Evolutionary conservation across 2,888 invertebrate species (phyloP).

Genomic region (Clitarchus hookeri): DNA sequence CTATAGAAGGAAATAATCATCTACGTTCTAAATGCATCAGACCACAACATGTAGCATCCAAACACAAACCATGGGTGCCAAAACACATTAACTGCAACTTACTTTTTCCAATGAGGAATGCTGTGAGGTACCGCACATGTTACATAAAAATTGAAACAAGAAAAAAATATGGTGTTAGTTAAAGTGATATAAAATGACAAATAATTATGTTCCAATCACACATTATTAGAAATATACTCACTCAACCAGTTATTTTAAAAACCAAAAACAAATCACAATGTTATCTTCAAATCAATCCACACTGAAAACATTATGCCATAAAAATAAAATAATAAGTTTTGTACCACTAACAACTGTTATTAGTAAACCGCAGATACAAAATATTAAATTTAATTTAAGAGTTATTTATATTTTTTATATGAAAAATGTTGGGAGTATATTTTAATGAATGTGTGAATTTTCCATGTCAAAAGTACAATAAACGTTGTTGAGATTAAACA

Average conservation of each 20-base stretch:
- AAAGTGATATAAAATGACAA: not conserved
- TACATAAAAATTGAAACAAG: slow-evolving; percentile 36
- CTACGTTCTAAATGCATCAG: not conserved
- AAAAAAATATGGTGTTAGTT: slow-evolving; percentile 40
- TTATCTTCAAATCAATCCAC: no score
- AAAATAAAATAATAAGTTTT: no score
- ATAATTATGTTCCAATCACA: not conserved
- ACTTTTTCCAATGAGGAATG: slow-evolving; percentile 63
- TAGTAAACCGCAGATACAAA: not conserved
- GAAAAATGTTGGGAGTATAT: not conserved
- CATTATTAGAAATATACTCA: slow-evolving; percentile 17
- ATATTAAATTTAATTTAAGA: not conserved
- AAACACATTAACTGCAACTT: slow-evolving; percentile 49
- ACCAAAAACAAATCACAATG: no score
- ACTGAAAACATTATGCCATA: no score
- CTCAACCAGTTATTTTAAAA: not conserved
- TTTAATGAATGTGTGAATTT: slow-evolving; percentile 4
- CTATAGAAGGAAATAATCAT: not conserved
- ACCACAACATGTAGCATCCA: slow-evolving; percentile 3
- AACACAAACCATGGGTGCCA: not conserved
- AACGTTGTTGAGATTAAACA: not conserved
- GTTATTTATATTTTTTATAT: not conserved
- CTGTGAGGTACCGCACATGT: slow-evolving; percentile 48
- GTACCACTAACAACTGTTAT: not conserved
- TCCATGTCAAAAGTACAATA: not conserved